Conservation (phyloP, 2,888 invertebrate species). For the Eulithis testata region DNA sequence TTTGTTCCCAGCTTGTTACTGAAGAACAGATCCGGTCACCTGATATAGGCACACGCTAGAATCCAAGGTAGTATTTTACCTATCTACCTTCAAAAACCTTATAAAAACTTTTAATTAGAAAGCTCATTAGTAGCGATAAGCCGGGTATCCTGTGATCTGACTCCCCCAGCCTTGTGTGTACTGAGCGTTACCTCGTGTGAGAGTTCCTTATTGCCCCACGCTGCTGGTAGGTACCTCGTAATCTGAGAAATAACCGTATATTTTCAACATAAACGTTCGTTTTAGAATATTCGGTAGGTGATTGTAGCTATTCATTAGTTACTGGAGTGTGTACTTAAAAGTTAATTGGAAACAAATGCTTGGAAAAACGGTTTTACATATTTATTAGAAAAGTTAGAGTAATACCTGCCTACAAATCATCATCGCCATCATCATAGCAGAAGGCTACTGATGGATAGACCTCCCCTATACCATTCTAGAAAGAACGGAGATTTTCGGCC, state of each 20-base stretch:
- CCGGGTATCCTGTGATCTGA: constrained; percentile 4
- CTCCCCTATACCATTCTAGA: too few species aligned
- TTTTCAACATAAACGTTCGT: constrained; percentile 16
- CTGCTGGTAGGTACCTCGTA: constrained; percentile 5
- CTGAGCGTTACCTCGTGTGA: constrained; percentile 2
- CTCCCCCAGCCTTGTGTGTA: not conserved
- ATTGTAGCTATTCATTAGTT: constrained; percentile 12
- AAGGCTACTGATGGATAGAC: too few species aligned
- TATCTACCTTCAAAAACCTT: too few species aligned
- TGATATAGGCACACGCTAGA: too few species aligned
- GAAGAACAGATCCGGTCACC: too few species aligned
- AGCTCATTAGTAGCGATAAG: not conserved
- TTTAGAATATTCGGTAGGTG: constrained; percentile 16
- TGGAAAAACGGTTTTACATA: constrained; percentile 1
- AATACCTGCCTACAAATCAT: too few species aligned
- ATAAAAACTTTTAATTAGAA: constrained; percentile 12
- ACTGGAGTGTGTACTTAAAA: constrained; percentile 4
- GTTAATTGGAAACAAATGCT: constrained; percentile 2
- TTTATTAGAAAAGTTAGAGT: not conserved
- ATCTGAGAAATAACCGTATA: constrained; percentile 20
- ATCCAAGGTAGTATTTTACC: too few species aligned
- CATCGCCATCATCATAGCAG: too few species aligned
- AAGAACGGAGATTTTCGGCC: too few species aligned
- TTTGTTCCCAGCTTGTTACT: too few species aligned
- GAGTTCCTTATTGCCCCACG: constrained; percentile 7